Percentiles rank a stretch among this genome's conserved stretches.
phyloP scores from a whole-genome alignment of 2,888 invertebrate genomes.

The Drosophila merina region DNA sequence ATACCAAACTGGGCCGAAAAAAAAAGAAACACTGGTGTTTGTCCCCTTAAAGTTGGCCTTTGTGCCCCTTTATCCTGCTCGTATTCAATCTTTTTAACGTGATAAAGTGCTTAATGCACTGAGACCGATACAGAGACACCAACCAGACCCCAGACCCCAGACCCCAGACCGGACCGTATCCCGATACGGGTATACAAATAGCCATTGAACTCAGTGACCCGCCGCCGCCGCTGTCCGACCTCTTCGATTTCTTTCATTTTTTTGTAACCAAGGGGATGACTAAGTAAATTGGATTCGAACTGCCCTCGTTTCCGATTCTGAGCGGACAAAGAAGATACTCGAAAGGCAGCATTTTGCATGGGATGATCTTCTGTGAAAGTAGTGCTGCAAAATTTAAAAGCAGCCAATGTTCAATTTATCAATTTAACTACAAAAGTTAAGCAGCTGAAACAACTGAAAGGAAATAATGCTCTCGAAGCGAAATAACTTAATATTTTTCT shows the following conservation, averaged over 20 bases:
- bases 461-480: background rate
- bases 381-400: background rate
- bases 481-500: background rate
- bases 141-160: background rate
- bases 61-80: conserved; percentile 12
- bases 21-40: conserved; percentile 1
- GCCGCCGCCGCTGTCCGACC: conserved; percentile 9
- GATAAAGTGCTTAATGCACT: conserved; percentile 71
- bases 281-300: conserved; percentile 50
- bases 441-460: too few relatives aligned
- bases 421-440: background rate
- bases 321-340: conserved; percentile 11
- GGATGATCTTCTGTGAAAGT: conserved; percentile 12
- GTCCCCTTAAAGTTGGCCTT: conserved; percentile 54
- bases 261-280: conserved; percentile 25
- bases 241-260: background rate
- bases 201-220: conserved; percentile 38
- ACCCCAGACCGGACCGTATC: background rate
- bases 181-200: conserved; percentile 8
- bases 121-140: conserved; percentile 21
- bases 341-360: conserved; percentile 24
- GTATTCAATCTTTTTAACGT: conserved; percentile 67
- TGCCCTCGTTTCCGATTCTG: conserved; percentile 30
- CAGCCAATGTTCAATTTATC: background rate
- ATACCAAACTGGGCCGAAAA: conserved; percentile 15